phyloP scores from a whole-genome alignment of 2,888 invertebrate genomes.

The Torymus tubicola region DNA sequence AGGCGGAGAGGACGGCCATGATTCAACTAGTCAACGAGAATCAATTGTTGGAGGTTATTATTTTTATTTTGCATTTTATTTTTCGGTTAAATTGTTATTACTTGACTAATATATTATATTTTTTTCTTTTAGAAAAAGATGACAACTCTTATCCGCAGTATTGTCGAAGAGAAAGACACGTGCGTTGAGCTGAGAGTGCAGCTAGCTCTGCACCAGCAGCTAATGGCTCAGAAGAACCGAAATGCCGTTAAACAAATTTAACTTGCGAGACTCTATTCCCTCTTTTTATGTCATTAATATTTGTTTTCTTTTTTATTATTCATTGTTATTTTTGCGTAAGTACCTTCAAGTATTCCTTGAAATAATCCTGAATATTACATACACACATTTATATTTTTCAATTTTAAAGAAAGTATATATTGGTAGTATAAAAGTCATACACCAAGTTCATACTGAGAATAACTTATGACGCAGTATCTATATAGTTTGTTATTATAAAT shows the following conservation, averaged over 20 bases:
- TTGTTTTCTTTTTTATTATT: conserved; percentile 36
- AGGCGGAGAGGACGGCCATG: conserved; percentile 77
- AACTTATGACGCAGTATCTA: conserved; percentile 26
- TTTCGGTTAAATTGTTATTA: no score
- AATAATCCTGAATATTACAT: conserved; percentile 19
- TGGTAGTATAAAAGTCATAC: conserved; percentile 28
- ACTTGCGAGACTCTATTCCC: not conserved
- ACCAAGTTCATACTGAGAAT: conserved; percentile 37
- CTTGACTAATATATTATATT: conserved; percentile 1
- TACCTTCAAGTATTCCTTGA: conserved; percentile 32
- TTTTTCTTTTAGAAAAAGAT: conserved; percentile 78
- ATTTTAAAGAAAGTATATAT: conserved; percentile 38
- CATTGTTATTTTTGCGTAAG: conserved; percentile 43
- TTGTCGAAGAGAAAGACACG: conserved; percentile 85
- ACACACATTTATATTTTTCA: conserved; percentile 28
- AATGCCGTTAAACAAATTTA: conserved; percentile 42
- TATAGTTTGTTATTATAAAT: conserved; percentile 50
- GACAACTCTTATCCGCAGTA: conserved; percentile 82
- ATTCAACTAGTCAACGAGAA: conserved; percentile 81
- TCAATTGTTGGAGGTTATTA: conserved; percentile 79
- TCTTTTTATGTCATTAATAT: conserved; percentile 12
- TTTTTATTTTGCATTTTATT: not conserved
- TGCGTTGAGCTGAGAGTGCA: conserved; percentile 86
- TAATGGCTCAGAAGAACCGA: conserved; percentile 48
- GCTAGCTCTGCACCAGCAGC: conserved; percentile 79